phyloP scores from a whole-genome alignment of 37 sponge, comb jelly and placozoan species.

The Tethya wilhelma region DNA sequence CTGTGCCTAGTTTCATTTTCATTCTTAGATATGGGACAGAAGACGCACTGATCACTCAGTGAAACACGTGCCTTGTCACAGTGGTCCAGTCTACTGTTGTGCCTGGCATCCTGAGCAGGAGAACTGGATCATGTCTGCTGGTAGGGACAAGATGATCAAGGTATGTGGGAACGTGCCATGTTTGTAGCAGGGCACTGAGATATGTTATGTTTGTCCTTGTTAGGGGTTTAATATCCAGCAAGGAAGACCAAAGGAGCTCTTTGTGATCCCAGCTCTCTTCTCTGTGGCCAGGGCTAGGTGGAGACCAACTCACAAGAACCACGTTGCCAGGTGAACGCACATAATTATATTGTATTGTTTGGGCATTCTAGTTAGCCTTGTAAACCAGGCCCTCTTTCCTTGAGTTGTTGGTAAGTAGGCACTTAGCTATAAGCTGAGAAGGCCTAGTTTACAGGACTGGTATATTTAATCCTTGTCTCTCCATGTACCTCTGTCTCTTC shows the following conservation, averaged over 20 bases:
- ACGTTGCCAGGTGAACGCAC: slow-evolving; percentile 58
- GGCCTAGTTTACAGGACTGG: no score
- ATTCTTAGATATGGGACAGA: slow-evolving; percentile 79
- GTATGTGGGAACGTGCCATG: neutral
- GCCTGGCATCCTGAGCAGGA: slow-evolving; percentile 79
- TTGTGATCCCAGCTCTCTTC: slow-evolving; percentile 45
- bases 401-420: no score
- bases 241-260: slow-evolving; percentile 41
- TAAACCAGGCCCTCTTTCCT: no score
- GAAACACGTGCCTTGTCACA: slow-evolving; percentile 49
- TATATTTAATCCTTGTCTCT: neutral
- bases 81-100: slow-evolving; percentile 85
- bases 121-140: slow-evolving; percentile 68
- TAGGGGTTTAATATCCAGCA: slow-evolving; percentile 10
- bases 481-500: neutral
- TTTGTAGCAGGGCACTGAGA: neutral
- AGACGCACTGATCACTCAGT: slow-evolving; percentile 44
- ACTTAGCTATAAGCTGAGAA: neutral
- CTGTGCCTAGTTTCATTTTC: neutral
- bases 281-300: slow-evolving; percentile 78
- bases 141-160: slow-evolving; percentile 88
- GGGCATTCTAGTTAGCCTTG: neutral
- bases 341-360: slow-evolving; percentile 1
- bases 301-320: slow-evolving; percentile 46
- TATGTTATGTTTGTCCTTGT: slow-evolving; percentile 6